A percentile compares a stretch with the other conserved stretches of the same genome.
These are phyloP conservation scores for Leiothrix lutea DNA, from an alignment of 2,113 vertebrate species.

Conservation along the genomic window DNA sequence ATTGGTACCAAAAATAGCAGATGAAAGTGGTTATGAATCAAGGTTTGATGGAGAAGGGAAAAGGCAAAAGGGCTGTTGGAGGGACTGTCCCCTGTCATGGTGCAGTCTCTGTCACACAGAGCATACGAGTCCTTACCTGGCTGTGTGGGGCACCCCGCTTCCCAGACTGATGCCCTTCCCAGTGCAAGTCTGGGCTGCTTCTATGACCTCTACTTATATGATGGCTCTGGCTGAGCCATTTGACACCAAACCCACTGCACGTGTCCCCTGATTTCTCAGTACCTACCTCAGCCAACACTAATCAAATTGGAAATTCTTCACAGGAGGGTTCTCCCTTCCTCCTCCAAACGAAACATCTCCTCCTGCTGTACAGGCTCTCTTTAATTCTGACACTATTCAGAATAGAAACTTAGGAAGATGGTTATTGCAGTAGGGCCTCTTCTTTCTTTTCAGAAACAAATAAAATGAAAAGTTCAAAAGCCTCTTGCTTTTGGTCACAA, in stretches of 20 bases:
- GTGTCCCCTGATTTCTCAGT: neutral
- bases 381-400: neutral
- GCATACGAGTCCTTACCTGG: neutral
- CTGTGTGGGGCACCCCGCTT: fast-evolving
- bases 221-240: neutral
- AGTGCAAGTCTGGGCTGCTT: neutral
- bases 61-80: neutral
- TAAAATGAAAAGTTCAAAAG: neutral
- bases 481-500: neutral
- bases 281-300: neutral
- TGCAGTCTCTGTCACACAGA: neutral
- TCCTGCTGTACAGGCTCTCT: neutral
- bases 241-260: neutral
- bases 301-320: neutral
- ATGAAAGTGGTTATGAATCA: neutral
- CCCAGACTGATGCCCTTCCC: neutral
- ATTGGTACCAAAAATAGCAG: neutral
- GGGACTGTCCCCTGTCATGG: neutral
- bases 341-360: neutral
- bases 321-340: neutral
- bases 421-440: neutral
- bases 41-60: neutral
- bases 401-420: neutral
- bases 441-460: neutral
- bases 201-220: neutral